Conservation (phyloP, 2,113 vertebrate genomes). For the Eubucco bourcierii region DNA sequence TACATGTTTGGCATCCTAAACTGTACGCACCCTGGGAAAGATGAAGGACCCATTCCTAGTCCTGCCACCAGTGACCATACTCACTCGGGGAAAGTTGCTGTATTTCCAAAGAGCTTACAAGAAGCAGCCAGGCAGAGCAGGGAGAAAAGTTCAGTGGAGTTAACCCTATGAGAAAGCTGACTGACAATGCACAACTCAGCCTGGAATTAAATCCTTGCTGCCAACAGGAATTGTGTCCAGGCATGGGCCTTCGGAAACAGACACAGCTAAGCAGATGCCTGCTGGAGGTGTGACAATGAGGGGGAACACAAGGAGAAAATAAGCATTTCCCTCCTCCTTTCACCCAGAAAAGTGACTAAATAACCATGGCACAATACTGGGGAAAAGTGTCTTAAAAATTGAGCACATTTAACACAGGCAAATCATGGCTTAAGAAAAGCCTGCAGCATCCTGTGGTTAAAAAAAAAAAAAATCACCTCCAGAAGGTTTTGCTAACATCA, state of each 20-base stretch:
- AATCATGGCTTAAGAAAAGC: neutral
- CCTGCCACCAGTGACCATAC: neutral
- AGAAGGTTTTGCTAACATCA: neutral
- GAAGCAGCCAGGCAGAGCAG: neutral
- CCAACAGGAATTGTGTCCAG: neutral
- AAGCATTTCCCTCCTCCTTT: neutral
- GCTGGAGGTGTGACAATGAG: neutral
- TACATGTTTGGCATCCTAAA: neutral
- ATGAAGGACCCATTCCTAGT: neutral
- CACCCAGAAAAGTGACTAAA: neutral
- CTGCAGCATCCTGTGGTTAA: neutral
- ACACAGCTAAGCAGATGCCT: neutral
- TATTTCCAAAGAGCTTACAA: neutral
- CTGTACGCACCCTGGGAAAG: neutral
- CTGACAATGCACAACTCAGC: neutral
- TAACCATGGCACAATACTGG: neutral
- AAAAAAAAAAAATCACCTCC: neutral
- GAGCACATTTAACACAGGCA: neutral
- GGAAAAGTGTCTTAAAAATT: neutral
- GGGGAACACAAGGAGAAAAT: neutral
- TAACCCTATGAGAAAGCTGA: neutral
- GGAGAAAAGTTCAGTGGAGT: neutral
- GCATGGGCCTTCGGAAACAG: fast-evolving
- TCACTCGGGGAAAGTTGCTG: neutral
- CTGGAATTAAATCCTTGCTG: neutral